Base-by-base conservation (phyloP, 2,797 vertebrate species). In the Epinephelus awoara region DNA sequence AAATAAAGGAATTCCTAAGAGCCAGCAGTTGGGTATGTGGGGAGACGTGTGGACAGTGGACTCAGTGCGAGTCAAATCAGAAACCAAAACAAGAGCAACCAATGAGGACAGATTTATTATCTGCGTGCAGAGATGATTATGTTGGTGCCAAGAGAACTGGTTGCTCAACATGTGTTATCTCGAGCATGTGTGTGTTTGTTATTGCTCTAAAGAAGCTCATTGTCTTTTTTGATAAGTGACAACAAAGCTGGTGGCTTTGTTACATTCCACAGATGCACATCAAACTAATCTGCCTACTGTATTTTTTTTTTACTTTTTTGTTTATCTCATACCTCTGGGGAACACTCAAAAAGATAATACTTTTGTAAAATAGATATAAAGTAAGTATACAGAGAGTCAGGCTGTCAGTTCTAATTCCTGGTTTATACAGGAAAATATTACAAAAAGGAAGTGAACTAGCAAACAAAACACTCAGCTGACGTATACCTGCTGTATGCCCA, bases 111-210 rank as follows among this genome's bases (percentile, higher is more conserved):
- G 18, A 17, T 38, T 0, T 18, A 18, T 18, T 17, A 65, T 65
- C 23, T 27, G 18, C 3, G 5, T 44, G 17, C 38, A 27, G 57
- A 64, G 56, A 61, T 7, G 0, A 27, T 13, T 2, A 1, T 3
- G 27, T n/a, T 19, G 4, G 23, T 10, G 44, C 10, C 19, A 34
- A 27, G 34, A 29, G 55, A 84, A 87, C 86, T 68, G 79, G 80
- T 80, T 80, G 0, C 1, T 64, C 66, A 34, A 29, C 65, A 15
- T 65, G 19, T 25, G 10, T 50, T 58, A 55, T 57, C 23, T 67
- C 1, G 0, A 10, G 18, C 3, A 1, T 44, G 44, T n/a, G 25
- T 40, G 17, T 65, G 29, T 40, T 25, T 13, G 23, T 38, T 49
- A 23, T 56, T 49, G n/a, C 52, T 75, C 19, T 42, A 29, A 12